phyloP scores from a whole-genome alignment of 2,797 vertebrate species.

The Saguinus oedipus region DNA sequence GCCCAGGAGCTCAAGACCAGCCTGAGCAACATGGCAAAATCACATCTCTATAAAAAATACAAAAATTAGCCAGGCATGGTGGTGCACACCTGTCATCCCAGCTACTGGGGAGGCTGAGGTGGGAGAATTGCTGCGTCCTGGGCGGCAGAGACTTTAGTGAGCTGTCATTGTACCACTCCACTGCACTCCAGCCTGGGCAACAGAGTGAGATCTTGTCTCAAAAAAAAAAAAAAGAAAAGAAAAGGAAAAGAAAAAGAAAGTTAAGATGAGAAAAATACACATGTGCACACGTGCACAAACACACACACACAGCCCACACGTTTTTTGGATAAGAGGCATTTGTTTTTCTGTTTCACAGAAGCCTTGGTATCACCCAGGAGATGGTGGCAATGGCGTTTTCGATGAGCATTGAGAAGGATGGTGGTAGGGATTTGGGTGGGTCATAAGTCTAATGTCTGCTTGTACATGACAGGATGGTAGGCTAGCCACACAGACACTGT shows the following conservation, averaged over 20 bases:
- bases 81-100: neutral
- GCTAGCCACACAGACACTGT: rapidly evolving
- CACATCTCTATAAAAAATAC: neutral
- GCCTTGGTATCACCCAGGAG: rapidly evolving
- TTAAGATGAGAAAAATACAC: no score
- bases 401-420: neutral
- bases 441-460: neutral
- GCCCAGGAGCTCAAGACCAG: neutral
- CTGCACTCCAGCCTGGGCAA: neutral
- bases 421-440: rapidly evolving
- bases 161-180: neutral
- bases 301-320: no score
- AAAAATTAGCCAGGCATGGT: neutral
- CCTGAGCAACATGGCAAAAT: neutral
- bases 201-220: neutral
- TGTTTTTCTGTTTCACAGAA: neutral
- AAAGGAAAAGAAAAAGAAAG: no score
- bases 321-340: rapidly evolving
- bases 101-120: neutral
- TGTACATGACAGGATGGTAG: rapidly evolving
- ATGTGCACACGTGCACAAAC: no score
- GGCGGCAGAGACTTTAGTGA: neutral
- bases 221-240: no score
- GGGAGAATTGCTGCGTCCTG: neutral
- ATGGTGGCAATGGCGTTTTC: no score